Conservation (phyloP, 2,888 invertebrate genomes). For the Folsomia candida region DNA sequence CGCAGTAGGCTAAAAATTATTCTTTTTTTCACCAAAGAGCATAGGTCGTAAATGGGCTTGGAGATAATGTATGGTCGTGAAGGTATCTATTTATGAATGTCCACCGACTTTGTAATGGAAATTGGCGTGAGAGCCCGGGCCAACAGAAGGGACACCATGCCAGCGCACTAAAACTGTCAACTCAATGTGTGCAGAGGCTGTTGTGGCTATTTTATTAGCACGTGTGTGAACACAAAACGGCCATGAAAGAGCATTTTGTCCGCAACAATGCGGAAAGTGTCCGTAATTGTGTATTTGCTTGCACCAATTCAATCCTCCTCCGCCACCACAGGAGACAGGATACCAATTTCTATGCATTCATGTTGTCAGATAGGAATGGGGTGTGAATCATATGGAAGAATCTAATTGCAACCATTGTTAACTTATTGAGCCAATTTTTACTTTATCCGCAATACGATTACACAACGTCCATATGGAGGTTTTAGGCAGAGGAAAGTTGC, state of each 20-base stretch:
- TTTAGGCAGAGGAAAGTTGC: too few species aligned
- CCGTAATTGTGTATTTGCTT: neutral
- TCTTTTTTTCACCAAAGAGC: neutral
- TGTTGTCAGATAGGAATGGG: too few species aligned
- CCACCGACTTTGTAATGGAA: slow-evolving; percentile 10
- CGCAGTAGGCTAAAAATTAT: neutral
- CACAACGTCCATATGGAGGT: too few species aligned
- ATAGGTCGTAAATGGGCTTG: slow-evolving; percentile 10
- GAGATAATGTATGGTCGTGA: slow-evolving; percentile 10
- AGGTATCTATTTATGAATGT: slow-evolving; percentile 20
- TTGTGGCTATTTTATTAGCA: slow-evolving; percentile 20
- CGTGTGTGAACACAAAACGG: slow-evolving; percentile 12
- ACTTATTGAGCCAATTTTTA: too few species aligned
- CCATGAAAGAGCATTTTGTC: neutral
- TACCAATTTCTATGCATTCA: too few species aligned
- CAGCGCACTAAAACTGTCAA: slow-evolving; percentile 18
- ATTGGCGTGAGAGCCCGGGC: slow-evolving; percentile 6
- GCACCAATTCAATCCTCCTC: too few species aligned
- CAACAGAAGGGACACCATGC: slow-evolving; percentile 1
- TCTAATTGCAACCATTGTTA: too few species aligned
- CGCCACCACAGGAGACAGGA: too few species aligned
- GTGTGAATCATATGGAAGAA: too few species aligned
- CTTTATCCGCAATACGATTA: too few species aligned
- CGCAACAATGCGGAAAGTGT: neutral
- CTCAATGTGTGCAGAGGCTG: slow-evolving; percentile 7